Conservation (phyloP, 1,140 invertebrate species). For the Danaus melanippus region DNA sequence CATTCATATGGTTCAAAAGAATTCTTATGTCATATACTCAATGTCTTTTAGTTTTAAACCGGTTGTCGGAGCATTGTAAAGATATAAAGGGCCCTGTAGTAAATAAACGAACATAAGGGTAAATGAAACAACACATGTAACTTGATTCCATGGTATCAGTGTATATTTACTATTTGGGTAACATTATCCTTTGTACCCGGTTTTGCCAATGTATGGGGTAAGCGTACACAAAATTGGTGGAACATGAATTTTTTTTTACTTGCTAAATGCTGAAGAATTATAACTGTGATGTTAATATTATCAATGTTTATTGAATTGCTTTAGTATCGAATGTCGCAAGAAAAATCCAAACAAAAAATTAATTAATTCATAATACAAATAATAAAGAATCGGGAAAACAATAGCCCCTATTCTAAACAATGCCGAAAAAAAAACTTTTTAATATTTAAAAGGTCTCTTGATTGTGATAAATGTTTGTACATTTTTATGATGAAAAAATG, state of each 20-base stretch:
- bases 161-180: slow-evolving; percentile 38
- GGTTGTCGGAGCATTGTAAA: slow-evolving; percentile 25
- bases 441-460: too few relatives aligned
- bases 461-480: slow-evolving; percentile 4
- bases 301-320: too few relatives aligned
- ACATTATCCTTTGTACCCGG: slow-evolving; percentile 36
- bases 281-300: too few relatives aligned
- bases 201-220: not conserved
- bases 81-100: slow-evolving; percentile 21
- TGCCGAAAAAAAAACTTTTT: too few relatives aligned
- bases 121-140: slow-evolving; percentile 39
- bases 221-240: too few relatives aligned
- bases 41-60: slow-evolving; percentile 28
- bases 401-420: too few relatives aligned
- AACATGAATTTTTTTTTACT: too few relatives aligned
- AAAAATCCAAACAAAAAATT: slow-evolving; percentile 5
- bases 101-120: slow-evolving; percentile 21
- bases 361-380: slow-evolving; percentile 1
- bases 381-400: too few relatives aligned
- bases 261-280: too few relatives aligned
- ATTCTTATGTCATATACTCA: slow-evolving; percentile 32
- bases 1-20: slow-evolving; percentile 23
- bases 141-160: slow-evolving; percentile 35
- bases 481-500: slow-evolving; percentile 11
- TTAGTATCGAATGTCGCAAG: too few relatives aligned